Evolutionary conservation across 2,888 invertebrate species (phyloP).

Genomic region (Trachelus tabidus): DNA sequence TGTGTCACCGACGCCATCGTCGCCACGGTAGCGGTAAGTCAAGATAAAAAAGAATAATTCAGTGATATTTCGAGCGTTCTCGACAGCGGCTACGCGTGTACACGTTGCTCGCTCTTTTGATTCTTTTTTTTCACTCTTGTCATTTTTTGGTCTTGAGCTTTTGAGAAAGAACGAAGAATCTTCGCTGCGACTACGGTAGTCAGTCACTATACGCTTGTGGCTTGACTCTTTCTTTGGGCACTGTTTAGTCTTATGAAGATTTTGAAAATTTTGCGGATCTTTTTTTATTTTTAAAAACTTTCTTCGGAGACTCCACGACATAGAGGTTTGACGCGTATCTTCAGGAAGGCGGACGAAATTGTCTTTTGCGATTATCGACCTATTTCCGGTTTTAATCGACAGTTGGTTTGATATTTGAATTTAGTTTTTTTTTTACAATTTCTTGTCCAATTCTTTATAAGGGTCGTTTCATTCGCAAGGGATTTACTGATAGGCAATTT

Average conservation of each 20-base stretch:
- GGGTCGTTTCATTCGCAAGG: neutral
- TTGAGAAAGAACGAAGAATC: neutral
- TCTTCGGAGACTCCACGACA: neutral
- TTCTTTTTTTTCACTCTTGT: neutral
- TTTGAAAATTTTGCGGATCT: neutral
- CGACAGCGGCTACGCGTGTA: neutral
- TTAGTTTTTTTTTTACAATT: neutral
- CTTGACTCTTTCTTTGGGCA: neutral
- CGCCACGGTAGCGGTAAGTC: conserved; percentile 28
- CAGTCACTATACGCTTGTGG: neutral
- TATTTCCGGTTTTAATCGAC: neutral
- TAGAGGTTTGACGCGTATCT: neutral
- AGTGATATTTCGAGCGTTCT: neutral
- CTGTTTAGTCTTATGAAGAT: neutral
- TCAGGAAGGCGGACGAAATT: too few relatives aligned
- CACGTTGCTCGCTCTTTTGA: neutral
- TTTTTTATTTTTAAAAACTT: neutral
- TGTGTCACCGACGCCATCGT: conserved; percentile 32
- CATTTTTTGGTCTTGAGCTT: neutral
- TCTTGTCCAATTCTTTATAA: neutral
- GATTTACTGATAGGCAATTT: neutral
- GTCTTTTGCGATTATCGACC: neutral
- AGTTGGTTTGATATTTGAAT: neutral
- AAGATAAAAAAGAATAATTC: neutral
- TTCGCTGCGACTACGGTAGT: neutral